Evolutionary conservation across 2,113 vertebrate species (phyloP).

Genomic region (Orthonyx spaldingii): DNA sequence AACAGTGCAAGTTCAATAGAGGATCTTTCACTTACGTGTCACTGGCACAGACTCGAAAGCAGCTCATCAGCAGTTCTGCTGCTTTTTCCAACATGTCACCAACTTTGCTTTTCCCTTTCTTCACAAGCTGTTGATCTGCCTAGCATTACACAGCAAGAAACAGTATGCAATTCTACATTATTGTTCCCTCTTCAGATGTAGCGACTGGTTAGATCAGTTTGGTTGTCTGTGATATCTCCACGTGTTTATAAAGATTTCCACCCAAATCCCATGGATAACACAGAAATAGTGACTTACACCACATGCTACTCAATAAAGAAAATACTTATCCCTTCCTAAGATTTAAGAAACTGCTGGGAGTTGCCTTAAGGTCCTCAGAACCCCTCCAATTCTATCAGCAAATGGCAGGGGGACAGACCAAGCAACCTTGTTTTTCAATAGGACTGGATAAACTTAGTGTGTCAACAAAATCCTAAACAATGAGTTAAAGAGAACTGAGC

Average conservation of each 20-base stretch:
- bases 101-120: conserved; percentile 88
- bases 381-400: neutral
- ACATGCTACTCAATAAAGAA: neutral
- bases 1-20: neutral
- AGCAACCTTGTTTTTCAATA: neutral
- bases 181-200: neutral
- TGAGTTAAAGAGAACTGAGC: neutral
- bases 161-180: neutral
- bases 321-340: neutral
- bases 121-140: conserved; percentile 92
- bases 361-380: neutral
- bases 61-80: conserved; percentile 93
- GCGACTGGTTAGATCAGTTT: neutral
- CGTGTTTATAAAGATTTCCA: neutral
- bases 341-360: neutral
- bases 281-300: neutral
- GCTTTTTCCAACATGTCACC: conserved; percentile 97
- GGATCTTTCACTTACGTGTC: conserved; percentile 83
- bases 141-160: conserved; percentile 48
- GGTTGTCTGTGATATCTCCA: neutral
- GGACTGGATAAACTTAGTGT: neutral
- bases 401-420: neutral
- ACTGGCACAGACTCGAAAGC: conserved; percentile 95
- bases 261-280: neutral
- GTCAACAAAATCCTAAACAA: neutral